Evolutionary conservation across 2,888 invertebrate genomes (phyloP).

Genomic region (Tinea trinotella): DNA sequence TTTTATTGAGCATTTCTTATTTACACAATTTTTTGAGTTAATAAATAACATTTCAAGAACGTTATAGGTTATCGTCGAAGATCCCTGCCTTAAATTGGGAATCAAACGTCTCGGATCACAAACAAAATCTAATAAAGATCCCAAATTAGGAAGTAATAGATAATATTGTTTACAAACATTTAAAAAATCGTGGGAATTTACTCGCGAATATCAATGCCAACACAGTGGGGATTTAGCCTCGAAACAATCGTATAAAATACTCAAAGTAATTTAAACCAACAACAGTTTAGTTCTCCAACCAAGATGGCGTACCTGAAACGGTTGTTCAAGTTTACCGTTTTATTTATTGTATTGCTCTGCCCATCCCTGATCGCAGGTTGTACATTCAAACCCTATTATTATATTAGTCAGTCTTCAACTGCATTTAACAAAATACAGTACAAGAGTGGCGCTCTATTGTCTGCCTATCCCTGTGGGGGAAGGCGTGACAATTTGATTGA

Average conservation of each 20-base stretch:
- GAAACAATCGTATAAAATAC: conserved; percentile 55
- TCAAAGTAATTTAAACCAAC: conserved; percentile 37
- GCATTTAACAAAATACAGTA: no score
- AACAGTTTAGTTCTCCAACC: conserved; percentile 36
- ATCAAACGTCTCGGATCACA: no score
- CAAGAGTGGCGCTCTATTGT: no score
- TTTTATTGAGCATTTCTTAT: no score
- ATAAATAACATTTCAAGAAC: no score
- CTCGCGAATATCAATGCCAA: conserved; percentile 30
- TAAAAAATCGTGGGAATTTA: conserved; percentile 18
- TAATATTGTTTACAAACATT: conserved; percentile 30
- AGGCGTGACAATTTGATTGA: no score
- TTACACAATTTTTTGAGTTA: no score
- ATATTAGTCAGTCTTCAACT: conserved; percentile 6
- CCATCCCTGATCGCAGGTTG: conserved; percentile 45
- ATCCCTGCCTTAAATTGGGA: no score
- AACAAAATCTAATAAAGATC: no score
- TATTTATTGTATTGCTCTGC: conserved; percentile 32
- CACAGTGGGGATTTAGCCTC: conserved; percentile 53
- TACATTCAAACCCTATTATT: conserved; percentile 27
- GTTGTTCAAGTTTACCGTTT: conserved; percentile 31
- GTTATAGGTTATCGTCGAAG: no score
- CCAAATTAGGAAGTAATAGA: neutral
- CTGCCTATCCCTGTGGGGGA: no score
- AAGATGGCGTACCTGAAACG: conserved; percentile 35